Evolutionary conservation across 1,140 invertebrate genomes (phyloP).

Genomic region (Armadillidium nasatum): DNA sequence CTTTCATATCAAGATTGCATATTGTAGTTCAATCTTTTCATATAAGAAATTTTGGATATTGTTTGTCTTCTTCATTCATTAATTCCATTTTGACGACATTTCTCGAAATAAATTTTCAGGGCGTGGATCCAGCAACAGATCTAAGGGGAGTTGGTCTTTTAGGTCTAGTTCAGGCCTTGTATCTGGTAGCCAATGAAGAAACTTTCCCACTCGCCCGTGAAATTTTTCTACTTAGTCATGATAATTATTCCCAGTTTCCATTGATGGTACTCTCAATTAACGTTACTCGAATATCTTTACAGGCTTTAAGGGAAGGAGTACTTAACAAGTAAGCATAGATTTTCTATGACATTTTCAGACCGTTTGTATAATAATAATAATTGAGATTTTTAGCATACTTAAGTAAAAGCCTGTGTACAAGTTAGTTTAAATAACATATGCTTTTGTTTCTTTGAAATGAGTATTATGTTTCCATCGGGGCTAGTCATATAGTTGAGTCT

Average conservation of each 20-base stretch:
- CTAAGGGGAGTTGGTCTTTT: constrained; percentile 56
- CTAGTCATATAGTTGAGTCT: too few species aligned
- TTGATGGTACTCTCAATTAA: constrained; percentile 58
- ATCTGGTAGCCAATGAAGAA: constrained; percentile 51
- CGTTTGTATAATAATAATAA: too few species aligned
- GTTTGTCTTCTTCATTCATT: too few species aligned
- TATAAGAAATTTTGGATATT: too few species aligned
- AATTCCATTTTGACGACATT: too few species aligned
- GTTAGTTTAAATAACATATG: too few species aligned
- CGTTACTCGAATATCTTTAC: constrained; percentile 56
- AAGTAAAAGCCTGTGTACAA: too few species aligned
- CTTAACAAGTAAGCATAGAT: constrained; percentile 53
- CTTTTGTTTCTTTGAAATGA: too few species aligned
- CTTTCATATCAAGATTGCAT: too few species aligned
- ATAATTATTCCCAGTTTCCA: constrained; percentile 56
- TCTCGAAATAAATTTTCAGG: constrained; percentile 47
- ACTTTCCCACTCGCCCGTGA: constrained; percentile 50
- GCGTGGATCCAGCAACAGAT: constrained; percentile 58
- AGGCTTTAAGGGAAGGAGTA: constrained; percentile 54
- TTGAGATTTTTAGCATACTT: too few species aligned
- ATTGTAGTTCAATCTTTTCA: too few species aligned
- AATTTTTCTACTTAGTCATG: constrained; percentile 55
- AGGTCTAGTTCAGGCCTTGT: constrained; percentile 55
- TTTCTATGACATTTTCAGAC: not conserved
- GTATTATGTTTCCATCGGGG: too few species aligned